These are phyloP conservation scores for Trichoplusia ni DNA, from an alignment of 1,140 invertebrate genomes.

Conservation along the genomic window DNA sequence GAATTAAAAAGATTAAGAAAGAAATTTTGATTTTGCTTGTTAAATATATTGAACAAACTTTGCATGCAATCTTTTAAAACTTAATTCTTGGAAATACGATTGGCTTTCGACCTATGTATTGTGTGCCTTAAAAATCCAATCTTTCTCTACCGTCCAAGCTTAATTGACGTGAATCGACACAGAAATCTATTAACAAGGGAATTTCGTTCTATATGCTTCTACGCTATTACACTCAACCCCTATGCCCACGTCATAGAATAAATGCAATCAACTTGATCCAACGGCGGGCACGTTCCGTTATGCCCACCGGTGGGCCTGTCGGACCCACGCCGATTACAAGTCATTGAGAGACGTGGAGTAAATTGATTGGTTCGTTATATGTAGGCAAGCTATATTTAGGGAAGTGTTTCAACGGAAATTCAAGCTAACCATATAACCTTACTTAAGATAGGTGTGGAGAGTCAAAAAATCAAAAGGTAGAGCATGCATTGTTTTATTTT, in stretches of 20 bases:
- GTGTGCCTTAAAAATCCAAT: neutral
- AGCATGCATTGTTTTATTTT: too few species aligned
- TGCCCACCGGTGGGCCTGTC: slow-evolving; percentile 17
- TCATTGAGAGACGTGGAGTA: slow-evolving; percentile 14
- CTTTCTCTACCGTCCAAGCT: slow-evolving; percentile 3
- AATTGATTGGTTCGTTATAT: slow-evolving; percentile 16
- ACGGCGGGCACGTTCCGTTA: slow-evolving; percentile 20
- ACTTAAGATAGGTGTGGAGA: too few species aligned
- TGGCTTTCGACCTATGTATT: too few species aligned
- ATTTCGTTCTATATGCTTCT: slow-evolving; percentile 15
- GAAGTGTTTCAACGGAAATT: too few species aligned
- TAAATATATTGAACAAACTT: too few species aligned
- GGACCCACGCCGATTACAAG: slow-evolving; percentile 14
- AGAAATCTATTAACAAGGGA: slow-evolving; percentile 28
- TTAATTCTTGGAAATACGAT: too few species aligned
- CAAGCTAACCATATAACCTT: too few species aligned
- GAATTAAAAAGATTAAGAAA: too few species aligned
- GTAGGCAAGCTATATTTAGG: neutral
- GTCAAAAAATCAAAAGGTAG: too few species aligned
- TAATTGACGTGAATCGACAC: slow-evolving; percentile 24
- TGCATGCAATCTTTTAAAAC: too few species aligned
- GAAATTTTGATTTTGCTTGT: too few species aligned
- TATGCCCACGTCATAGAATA: slow-evolving; percentile 30
- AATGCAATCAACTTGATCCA: slow-evolving; percentile 28
- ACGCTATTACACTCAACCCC: slow-evolving; percentile 12